phyloP scores from a whole-genome alignment of 2,797 vertebrate genomes.

The Melanogrammus aeglefinus region DNA sequence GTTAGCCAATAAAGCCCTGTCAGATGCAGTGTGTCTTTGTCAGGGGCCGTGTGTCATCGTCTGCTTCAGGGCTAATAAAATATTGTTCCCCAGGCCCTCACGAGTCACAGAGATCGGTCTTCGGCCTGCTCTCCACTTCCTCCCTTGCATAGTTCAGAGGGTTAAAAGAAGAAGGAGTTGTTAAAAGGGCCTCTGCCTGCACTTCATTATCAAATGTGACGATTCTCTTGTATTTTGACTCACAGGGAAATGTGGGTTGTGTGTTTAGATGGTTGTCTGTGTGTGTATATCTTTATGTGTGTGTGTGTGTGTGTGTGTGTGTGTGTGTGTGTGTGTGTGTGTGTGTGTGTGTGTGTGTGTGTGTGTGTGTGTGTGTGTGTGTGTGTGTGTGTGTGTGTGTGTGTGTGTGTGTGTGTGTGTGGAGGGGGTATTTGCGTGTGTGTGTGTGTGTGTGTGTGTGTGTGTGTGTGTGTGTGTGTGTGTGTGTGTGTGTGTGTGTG shows the following conservation, averaged over 20 bases:
- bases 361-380: constrained; percentile 15
- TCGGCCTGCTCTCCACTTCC: constrained; percentile 42
- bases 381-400: constrained; percentile 1
- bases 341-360: background rate
- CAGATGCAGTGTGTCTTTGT: constrained; percentile 63
- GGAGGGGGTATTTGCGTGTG: no score
- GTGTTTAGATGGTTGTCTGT: constrained; percentile 8
- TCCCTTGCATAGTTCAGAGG: constrained; percentile 58
- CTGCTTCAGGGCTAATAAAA: constrained; percentile 39
- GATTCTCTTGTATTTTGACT: constrained; percentile 53
- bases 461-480: background rate
- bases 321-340: constrained; percentile 15
- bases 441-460: constrained; percentile 13
- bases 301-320: no score
- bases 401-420: constrained; percentile 5
- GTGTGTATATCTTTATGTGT: constrained; percentile 6
- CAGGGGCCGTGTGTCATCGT: background rate
- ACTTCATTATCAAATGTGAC: constrained; percentile 40
- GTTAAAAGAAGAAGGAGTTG: constrained; percentile 48
- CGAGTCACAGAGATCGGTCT: no score
- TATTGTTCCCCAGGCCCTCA: constrained; percentile 39
- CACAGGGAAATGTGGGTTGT: constrained; percentile 24
- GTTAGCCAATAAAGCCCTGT: constrained; percentile 65
- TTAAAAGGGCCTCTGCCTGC: constrained; percentile 45
- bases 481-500: constrained; percentile 15